phyloP scores from a whole-genome alignment of 2,113 vertebrate genomes.

The Otocyon megalotis region DNA sequence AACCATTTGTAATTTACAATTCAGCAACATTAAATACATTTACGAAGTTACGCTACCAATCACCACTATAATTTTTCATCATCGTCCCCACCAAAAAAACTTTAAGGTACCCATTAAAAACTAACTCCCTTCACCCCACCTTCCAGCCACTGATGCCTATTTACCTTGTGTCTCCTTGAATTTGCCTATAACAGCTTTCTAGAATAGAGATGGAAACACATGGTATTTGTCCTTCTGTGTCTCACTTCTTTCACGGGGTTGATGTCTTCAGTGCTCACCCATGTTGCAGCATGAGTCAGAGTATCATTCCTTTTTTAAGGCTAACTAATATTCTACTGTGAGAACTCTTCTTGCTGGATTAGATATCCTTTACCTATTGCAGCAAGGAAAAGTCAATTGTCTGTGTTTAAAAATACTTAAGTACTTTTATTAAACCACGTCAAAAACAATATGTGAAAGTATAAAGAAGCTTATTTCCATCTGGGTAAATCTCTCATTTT shows the following conservation, averaged over 20 bases:
- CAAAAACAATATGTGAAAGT: background rate
- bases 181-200: background rate
- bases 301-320: background rate
- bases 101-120: background rate
- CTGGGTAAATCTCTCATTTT: background rate
- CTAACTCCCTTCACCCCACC: background rate
- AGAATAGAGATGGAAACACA: background rate
- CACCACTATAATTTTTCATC: background rate
- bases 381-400: conserved; percentile 1
- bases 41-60: background rate
- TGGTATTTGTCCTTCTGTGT: background rate
- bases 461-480: background rate
- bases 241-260: background rate
- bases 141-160: background rate
- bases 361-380: background rate
- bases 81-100: background rate
- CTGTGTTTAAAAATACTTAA: background rate
- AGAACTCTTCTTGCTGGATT: background rate
- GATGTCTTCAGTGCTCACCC: background rate
- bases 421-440: background rate
- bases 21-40: background rate
- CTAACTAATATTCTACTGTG: background rate
- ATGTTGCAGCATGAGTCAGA: background rate
- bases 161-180: background rate
- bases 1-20: background rate